phyloP scores from a whole-genome alignment of 2,797 vertebrate species.

The Acanthis flammea region DNA sequence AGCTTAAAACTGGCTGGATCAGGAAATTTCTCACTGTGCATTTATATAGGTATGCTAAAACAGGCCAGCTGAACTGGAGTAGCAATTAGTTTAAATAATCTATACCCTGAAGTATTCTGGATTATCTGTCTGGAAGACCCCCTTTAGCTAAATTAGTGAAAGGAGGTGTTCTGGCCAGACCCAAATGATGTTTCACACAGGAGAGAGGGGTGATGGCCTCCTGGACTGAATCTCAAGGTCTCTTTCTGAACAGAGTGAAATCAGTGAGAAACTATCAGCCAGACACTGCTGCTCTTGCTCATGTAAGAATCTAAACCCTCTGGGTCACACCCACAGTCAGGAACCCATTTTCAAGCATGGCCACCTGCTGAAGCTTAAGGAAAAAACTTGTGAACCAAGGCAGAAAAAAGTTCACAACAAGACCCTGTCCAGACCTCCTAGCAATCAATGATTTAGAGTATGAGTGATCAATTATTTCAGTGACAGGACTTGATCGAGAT shows the following conservation, averaged over 20 bases:
- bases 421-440: not conserved
- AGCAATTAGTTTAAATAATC: not conserved
- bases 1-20: slow-evolving; percentile 42
- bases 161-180: not conserved
- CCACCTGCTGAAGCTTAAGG: not conserved
- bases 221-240: not conserved
- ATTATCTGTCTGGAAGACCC: not conserved
- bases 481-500: not conserved
- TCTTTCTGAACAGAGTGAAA: not conserved
- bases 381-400: not conserved
- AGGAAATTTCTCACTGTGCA: slow-evolving; percentile 15
- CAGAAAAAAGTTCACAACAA: not conserved
- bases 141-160: not conserved
- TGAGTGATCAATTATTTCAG: not conserved
- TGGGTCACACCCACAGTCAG: not conserved
- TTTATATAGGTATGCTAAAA: not conserved
- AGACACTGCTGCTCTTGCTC: not conserved
- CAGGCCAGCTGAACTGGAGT: not conserved
- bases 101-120: not conserved
- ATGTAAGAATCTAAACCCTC: not conserved
- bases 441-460: not conserved
- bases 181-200: not conserved
- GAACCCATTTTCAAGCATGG: not conserved
- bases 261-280: not conserved
- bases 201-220: not conserved